A percentile compares a stretch with the other conserved stretches of the same genome.
These are phyloP conservation scores for Seira ritae DNA, from an alignment of 2,888 invertebrate species.

Conservation along the genomic window DNA sequence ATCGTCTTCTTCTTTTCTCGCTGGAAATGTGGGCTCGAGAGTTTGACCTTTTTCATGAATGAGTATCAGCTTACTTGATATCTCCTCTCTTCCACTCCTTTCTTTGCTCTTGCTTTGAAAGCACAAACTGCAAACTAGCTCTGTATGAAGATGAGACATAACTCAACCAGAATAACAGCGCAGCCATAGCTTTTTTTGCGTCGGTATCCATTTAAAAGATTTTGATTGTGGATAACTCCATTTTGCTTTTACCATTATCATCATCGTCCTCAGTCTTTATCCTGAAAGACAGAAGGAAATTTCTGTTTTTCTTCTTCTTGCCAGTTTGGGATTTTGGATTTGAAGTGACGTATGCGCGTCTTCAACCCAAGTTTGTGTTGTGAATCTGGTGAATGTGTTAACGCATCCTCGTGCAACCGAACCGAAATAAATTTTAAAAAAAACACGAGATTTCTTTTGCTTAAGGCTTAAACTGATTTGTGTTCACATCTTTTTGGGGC, in stretches of 20 bases:
- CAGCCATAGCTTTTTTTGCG: background rate
- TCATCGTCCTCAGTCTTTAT: background rate
- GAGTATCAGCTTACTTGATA: slow-evolving; percentile 46
- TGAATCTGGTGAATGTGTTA: no score
- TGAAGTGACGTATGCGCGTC: no score
- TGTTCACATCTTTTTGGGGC: no score
- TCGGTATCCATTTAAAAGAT: slow-evolving; percentile 4
- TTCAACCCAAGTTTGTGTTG: no score
- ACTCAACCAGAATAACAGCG: background rate
- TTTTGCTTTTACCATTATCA: slow-evolving; percentile 7
- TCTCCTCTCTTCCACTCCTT: slow-evolving; percentile 7
- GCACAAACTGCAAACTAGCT: background rate
- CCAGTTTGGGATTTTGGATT: no score
- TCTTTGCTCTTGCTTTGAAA: slow-evolving; percentile 16
- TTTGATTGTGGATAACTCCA: background rate
- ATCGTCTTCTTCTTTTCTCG: slow-evolving; percentile 7
- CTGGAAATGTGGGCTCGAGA: slow-evolving; percentile 46
- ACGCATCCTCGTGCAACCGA: no score
- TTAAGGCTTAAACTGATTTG: no score
- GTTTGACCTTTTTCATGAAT: slow-evolving; percentile 62
- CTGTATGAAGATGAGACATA: background rate
- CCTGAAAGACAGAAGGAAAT: no score
- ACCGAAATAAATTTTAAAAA: no score
- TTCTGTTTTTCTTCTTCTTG: no score
- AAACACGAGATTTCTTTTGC: no score